Percentiles rank a stretch among this genome's conserved stretches.
Conservation (phyloP, 2,888 invertebrate genomes). For the Dermolepida albohirtum region DNA sequence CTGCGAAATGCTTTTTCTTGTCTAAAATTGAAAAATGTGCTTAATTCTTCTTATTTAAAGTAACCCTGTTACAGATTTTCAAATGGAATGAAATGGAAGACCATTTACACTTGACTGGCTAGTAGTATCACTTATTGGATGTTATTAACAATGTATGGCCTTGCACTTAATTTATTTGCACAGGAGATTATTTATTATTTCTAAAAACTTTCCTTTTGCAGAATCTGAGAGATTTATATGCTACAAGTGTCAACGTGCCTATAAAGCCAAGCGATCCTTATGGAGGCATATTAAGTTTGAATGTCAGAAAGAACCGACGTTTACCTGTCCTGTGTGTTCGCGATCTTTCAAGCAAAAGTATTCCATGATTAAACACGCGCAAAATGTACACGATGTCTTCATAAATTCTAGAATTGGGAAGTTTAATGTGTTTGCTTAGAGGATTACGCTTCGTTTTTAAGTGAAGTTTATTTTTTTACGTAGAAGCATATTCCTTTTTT, state of each 20-base stretch:
- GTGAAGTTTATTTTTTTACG: too few species aligned
- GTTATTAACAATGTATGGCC: constrained; percentile 6
- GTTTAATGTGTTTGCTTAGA: not conserved
- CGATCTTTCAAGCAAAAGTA: constrained; percentile 41
- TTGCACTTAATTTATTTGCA: not conserved
- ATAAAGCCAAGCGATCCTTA: constrained; percentile 43
- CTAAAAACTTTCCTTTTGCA: constrained; percentile 39
- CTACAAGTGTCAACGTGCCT: constrained; percentile 29
- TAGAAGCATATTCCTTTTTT: too few species aligned
- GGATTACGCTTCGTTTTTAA: too few species aligned
- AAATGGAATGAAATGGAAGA: too few species aligned
- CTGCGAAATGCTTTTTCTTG: too few species aligned
- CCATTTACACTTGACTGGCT: too few species aligned
- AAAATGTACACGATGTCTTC: constrained; percentile 28
- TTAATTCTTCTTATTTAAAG: too few species aligned
- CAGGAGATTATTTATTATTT: constrained; percentile 3
- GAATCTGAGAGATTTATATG: constrained; percentile 26
- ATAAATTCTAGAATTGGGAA: constrained; percentile 1
- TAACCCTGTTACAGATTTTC: too few species aligned
- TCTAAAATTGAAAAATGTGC: too few species aligned
- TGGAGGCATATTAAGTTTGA: constrained; percentile 48
- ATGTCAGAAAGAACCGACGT: constrained; percentile 49
- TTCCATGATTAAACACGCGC: constrained; percentile 39
- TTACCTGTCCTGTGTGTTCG: constrained; percentile 62
- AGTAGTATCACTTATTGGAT: not conserved